Evolutionary conservation across 2,797 vertebrate genomes (phyloP).

Genomic region (Cuculus canorus): DNA sequence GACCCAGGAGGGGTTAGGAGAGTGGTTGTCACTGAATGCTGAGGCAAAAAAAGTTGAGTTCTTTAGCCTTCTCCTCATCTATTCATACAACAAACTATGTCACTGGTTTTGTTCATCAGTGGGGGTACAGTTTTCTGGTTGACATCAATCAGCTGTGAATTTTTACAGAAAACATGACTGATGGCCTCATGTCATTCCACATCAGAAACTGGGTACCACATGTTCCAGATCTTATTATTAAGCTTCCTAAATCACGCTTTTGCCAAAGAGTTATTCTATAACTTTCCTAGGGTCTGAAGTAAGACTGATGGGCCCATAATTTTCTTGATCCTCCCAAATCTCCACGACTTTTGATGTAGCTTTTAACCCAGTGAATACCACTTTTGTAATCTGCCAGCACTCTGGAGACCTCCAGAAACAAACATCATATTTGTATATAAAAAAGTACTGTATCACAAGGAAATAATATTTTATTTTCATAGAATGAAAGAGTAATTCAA

Average conservation of each 20-base stretch:
- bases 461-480: background rate
- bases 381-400: background rate
- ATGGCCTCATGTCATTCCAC: background rate
- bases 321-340: no score
- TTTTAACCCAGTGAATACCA: background rate
- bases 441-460: background rate
- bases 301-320: no score
- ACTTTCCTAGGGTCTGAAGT: no score
- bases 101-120: background rate
- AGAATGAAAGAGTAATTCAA: background rate
- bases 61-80: no score
- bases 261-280: background rate
- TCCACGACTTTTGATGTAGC: background rate
- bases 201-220: background rate
- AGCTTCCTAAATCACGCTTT: background rate
- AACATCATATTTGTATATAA: background rate
- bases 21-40: no score
- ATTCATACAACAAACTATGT: no score
- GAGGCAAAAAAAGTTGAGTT: no score
- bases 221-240: background rate
- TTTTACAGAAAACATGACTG: background rate
- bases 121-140: background rate
- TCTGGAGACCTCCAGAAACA: background rate
- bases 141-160: background rate
- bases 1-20: no score